Conservation (phyloP, 2,113 vertebrate species). For the Apistogramma diplotaenia region DNA sequence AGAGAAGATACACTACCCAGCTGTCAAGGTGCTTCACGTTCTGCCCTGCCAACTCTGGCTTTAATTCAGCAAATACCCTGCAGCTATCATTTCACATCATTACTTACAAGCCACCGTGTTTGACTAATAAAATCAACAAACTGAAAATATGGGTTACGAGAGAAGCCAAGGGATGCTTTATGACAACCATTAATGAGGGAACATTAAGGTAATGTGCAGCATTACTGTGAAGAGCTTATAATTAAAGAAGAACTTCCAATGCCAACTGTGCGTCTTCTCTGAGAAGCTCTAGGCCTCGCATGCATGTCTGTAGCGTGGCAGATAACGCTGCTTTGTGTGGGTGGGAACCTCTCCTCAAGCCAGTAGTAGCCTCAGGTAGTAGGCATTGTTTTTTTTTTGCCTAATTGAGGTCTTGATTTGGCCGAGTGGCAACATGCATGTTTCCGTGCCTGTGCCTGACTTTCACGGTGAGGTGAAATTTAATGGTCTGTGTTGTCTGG, state of each 20-base stretch:
- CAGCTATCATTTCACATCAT: constrained; percentile 46
- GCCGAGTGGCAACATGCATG: constrained; percentile 47
- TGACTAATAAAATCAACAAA: constrained; percentile 58
- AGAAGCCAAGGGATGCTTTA: constrained; percentile 40
- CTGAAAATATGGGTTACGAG: constrained; percentile 1
- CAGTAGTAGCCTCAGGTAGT: constrained; percentile 36
- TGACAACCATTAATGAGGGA: constrained; percentile 52
- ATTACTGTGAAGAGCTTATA: constrained; percentile 64
- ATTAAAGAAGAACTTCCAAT: constrained; percentile 58
- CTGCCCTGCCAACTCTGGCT: constrained; percentile 29
- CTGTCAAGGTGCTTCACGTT: constrained; percentile 49
- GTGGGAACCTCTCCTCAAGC: constrained; percentile 54
- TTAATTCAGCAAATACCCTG: constrained; percentile 38
- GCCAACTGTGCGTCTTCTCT: constrained; percentile 58
- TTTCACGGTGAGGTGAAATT: constrained; percentile 7
- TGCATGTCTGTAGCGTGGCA: constrained; percentile 63
- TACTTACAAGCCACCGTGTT: constrained; percentile 45
- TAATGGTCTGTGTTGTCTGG: constrained; percentile 37
- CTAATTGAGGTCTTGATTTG: constrained; percentile 51
- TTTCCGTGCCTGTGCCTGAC: constrained; percentile 44
- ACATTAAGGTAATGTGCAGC: constrained; percentile 48
- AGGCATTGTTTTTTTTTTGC: constrained; percentile 34
- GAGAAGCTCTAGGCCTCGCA: constrained; percentile 50
- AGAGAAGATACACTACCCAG: constrained; percentile 11
- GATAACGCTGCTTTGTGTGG: constrained; percentile 72